These are phyloP conservation scores for Diarsia mendica DNA, from an alignment of 2,888 invertebrate species.

Conservation along the genomic window DNA sequence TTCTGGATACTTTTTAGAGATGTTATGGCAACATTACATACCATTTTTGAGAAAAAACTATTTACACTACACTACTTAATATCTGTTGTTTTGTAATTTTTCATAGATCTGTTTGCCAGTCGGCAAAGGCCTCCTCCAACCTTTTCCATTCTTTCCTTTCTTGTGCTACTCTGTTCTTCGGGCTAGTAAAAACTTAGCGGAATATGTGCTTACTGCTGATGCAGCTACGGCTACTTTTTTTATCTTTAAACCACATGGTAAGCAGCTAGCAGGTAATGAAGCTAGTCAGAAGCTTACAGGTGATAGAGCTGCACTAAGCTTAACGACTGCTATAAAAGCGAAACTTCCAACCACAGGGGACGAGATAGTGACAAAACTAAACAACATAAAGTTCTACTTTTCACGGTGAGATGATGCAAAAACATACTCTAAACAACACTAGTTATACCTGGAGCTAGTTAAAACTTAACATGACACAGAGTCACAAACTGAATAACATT, in stretches of 20 bases:
- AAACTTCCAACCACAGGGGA: not conserved
- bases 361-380: not conserved
- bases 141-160: too few relatives aligned
- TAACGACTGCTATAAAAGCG: not conserved
- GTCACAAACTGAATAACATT: slow-evolving; percentile 17
- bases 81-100: too few relatives aligned
- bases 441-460: not conserved
- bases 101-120: too few relatives aligned
- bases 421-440: not conserved
- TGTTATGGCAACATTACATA: too few relatives aligned
- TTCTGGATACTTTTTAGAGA: too few relatives aligned
- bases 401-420: slow-evolving; percentile 13
- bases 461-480: slow-evolving; percentile 25
- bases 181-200: not conserved
- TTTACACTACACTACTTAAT: too few relatives aligned
- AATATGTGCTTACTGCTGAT: not conserved
- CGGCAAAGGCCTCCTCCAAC: too few relatives aligned
- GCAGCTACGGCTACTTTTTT: not conserved
- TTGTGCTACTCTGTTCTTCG: too few relatives aligned
- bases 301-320: not conserved
- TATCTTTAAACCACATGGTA: not conserved
- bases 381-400: not conserved
- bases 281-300: not conserved
- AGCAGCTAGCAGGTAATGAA: not conserved
- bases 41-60: too few relatives aligned